Evolutionary conservation across 2,797 vertebrate genomes (phyloP).

Genomic region (Betta splendens): DNA sequence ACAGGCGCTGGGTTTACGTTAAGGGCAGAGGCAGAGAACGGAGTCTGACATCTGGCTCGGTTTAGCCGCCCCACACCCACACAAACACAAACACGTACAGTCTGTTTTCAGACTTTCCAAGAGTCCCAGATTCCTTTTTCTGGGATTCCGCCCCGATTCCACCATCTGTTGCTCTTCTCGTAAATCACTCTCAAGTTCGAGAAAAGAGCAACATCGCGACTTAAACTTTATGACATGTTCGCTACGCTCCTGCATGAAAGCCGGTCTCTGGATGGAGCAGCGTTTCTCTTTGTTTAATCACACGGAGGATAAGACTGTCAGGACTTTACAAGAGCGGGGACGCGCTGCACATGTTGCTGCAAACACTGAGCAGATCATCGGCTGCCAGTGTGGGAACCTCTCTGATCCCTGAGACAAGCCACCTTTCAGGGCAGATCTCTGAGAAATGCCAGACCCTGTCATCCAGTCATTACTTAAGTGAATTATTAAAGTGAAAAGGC

Average conservation of each 20-base stretch:
- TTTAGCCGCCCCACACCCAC: slow-evolving; percentile 35
- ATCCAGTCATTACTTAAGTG: slow-evolving; percentile 10
- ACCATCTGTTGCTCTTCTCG: slow-evolving; percentile 41
- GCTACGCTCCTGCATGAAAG: slow-evolving; percentile 27
- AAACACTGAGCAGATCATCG: slow-evolving; percentile 40
- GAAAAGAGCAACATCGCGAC: slow-evolving; percentile 16
- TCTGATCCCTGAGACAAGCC: slow-evolving; percentile 10
- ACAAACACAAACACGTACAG: slow-evolving; percentile 7
- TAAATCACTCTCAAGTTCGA: slow-evolving; percentile 40
- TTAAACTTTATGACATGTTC: slow-evolving; percentile 42
- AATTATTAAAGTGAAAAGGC: slow-evolving; percentile 17
- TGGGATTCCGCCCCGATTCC: slow-evolving; percentile 38
- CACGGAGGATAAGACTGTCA: slow-evolving; percentile 29
- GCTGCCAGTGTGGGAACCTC: slow-evolving; percentile 31
- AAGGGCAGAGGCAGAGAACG: slow-evolving; percentile 35
- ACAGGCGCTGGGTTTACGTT: slow-evolving; percentile 44
- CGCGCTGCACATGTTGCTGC: slow-evolving; percentile 27
- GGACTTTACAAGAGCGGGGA: slow-evolving; percentile 30
- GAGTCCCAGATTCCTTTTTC: slow-evolving; percentile 48
- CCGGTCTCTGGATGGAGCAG: slow-evolving; percentile 26
- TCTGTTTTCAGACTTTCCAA: slow-evolving; percentile 38
- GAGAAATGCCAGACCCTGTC: slow-evolving; percentile 22
- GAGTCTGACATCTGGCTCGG: slow-evolving; percentile 63
- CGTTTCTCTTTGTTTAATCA: slow-evolving; percentile 23
- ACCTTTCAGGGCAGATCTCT: background rate